A percentile compares a stretch with the other conserved stretches of the same genome.
These are phyloP conservation scores for Miltochrista miniata DNA, from an alignment of 2,888 invertebrate species.

Conservation along the genomic window DNA sequence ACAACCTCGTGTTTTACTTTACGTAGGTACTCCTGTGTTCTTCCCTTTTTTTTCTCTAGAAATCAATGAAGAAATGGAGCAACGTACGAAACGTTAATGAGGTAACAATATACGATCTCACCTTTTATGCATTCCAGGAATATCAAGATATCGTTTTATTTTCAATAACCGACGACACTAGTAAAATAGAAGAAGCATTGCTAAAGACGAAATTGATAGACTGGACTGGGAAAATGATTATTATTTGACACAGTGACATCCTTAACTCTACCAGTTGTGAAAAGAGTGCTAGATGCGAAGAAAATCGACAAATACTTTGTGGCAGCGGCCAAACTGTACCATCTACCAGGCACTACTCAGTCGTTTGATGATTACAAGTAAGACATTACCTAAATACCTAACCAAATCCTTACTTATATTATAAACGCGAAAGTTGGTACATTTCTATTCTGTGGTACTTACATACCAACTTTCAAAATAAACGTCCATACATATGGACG, in stretches of 20 bases:
- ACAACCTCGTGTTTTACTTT: too few species aligned
- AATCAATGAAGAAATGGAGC: too few species aligned
- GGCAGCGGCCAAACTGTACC: conserved; percentile 17
- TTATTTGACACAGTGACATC: conserved; percentile 23
- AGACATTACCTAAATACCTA: neutral
- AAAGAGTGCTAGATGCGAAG: conserved; percentile 13
- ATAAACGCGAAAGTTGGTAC: too few species aligned
- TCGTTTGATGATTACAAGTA: conserved; percentile 22
- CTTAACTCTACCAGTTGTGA: conserved; percentile 14
- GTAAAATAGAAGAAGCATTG: conserved; percentile 40
- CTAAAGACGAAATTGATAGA: conserved; percentile 38
- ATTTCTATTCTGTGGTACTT: too few species aligned
- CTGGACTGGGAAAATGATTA: conserved; percentile 25
- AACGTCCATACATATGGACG: too few species aligned
- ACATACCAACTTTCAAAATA: too few species aligned
- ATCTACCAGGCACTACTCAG: conserved; percentile 16
- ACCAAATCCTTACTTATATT: too few species aligned
- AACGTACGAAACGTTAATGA: too few species aligned
- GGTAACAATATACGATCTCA: neutral
- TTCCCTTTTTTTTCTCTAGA: too few species aligned
- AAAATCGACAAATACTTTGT: conserved; percentile 12
- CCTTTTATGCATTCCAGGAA: conserved; percentile 17
- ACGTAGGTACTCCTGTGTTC: too few species aligned
- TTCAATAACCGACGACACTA: conserved; percentile 36
- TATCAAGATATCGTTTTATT: conserved; percentile 26